A percentile compares a stretch with the other conserved stretches of the same genome.
Conservation (phyloP, 2,888 invertebrate genomes). For the Andrena dorsata region DNA sequence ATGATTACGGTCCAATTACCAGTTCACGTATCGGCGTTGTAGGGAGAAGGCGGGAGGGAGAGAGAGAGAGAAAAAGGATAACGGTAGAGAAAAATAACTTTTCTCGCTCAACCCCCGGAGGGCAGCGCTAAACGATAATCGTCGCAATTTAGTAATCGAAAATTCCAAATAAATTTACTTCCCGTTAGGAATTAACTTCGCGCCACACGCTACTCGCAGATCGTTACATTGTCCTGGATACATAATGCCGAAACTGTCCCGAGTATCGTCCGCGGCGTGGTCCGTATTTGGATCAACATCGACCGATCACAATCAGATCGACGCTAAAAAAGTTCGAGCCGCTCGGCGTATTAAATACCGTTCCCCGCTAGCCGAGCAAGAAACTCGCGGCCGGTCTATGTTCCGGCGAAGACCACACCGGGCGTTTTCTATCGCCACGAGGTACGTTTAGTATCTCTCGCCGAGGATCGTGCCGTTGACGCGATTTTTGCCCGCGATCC, state of each 20-base stretch:
- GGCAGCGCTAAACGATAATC: conserved; percentile 55
- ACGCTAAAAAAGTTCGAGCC: background rate
- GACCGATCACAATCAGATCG: background rate
- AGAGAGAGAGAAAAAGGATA: conserved; percentile 13
- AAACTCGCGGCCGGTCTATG: background rate
- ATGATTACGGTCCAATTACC: conserved; percentile 71
- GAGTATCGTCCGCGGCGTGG: background rate
- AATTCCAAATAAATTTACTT: conserved; percentile 54
- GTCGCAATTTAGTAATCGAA: conserved; percentile 59
- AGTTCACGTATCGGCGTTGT: conserved; percentile 56
- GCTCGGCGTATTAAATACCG: background rate
- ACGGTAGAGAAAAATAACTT: conserved; percentile 56
- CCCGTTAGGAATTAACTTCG: conserved; percentile 56
- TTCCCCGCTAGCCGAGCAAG: background rate
- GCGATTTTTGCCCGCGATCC: conserved; percentile 22
- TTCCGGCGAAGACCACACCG: conserved; percentile 31
- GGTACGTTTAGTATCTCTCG: conserved; percentile 13
- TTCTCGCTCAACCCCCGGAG: conserved; percentile 37
- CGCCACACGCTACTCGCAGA: conserved; percentile 5
- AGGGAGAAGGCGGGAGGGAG: background rate
- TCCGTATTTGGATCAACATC: background rate
- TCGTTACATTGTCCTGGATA: conserved; percentile 42
- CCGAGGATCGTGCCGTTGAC: conserved; percentile 13
- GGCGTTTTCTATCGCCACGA: conserved; percentile 49
- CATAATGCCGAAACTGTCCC: conserved; percentile 29